Evolutionary conservation across 2,113 vertebrate genomes (phyloP), one percentile per base, ranked within the genome.

Genomic region (Cervus canadensis): DNA sequence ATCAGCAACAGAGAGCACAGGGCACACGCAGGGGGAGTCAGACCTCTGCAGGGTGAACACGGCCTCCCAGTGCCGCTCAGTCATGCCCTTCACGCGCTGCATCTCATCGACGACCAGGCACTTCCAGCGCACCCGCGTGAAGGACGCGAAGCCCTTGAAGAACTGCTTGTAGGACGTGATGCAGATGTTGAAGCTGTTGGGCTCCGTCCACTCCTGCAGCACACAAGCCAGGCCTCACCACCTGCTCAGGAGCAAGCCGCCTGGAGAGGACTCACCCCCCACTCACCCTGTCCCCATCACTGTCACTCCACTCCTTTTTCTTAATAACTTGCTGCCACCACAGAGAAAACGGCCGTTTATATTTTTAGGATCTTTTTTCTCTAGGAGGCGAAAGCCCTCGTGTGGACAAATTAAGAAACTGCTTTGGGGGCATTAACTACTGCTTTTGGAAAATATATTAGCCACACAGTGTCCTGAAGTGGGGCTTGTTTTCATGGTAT

Each of bases 141-240:
- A 99, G 91, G 99, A 98, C 16, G 98, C 97, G 64, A 98, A 98
- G 98, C 99, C 99, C 96, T 99, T 98, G 97, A 99, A 99, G 78
- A 99, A 98, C 89, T 99, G 99, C 95, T 99, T 99, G 98, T 99
- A 99, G 60, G 99, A 99, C 0, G 99, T 99, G 95, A 99, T 83
- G 91, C 99, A 99, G 5, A 99, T 98, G 64, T 99, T 99, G 98
- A 99, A 99, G 97, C 98, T 98, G 98, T 99, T 99, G 89, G 98
- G 97, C 88, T 99, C 98, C 0, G 93, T 97, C 99, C 99, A 99
- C 93, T 98, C 98, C 99, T 99, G 96, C 7, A 81, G 96, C n/a
- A 98, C 4, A 97, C 8, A 36, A 30, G 0, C 89, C 54, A 81
- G 48, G 33, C 21, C 45, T 78, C 28, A 48, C 28, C 36, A 1